Evolutionary conservation across 2,797 vertebrate genomes (phyloP), one percentile per base, ranked within the genome.

Genomic region (Cirrhinus molitorella): DNA sequence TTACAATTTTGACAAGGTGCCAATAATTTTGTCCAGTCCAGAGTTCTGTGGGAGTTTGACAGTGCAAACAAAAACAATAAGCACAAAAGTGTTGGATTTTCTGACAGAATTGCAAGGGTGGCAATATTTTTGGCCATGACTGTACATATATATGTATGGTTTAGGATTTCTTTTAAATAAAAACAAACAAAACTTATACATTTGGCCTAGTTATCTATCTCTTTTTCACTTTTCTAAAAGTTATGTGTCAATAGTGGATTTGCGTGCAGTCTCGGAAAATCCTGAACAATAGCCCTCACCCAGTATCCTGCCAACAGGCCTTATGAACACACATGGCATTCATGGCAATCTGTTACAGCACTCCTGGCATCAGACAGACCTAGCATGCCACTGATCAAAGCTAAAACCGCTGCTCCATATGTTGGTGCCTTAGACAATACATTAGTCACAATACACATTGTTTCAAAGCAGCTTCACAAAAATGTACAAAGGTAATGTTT

Each of bases 301-400:
- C 10, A 25, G 28, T 14, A 21, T 11, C 25, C 49, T 28, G 25
- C 83, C 61, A 55, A 80, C 57, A 59, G n/a, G 21, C 49, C 49
- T 51, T 19, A 51, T 51, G 55, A 57, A 23, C 61, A 13, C 16
- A 47, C 31, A 37, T 34, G 12, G 31, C 17, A 77, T 28, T 25
- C 25, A 66, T 11, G 19, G 17, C 10, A 57, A 85, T 84, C 89
- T 88, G 83, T 81, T 61, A 23, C 63, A 81, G 86, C 89, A 93
- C 91, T 92, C 90, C 87, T 91, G 92, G 87, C 89, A 86, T 91
- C 85, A 85, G 87, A 57, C 45, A 25, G 87, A 88, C 75, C 91
- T 85, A 82, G 88, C 86, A 34, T 79, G 85, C 88, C 88, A 90
- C 55, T 53, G 76, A 67, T 79, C 68, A 87, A 83, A 84, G 76